These are phyloP conservation scores for Heliconius hortense DNA, from an alignment of 2,888 invertebrate genomes.

Conservation along the genomic window DNA sequence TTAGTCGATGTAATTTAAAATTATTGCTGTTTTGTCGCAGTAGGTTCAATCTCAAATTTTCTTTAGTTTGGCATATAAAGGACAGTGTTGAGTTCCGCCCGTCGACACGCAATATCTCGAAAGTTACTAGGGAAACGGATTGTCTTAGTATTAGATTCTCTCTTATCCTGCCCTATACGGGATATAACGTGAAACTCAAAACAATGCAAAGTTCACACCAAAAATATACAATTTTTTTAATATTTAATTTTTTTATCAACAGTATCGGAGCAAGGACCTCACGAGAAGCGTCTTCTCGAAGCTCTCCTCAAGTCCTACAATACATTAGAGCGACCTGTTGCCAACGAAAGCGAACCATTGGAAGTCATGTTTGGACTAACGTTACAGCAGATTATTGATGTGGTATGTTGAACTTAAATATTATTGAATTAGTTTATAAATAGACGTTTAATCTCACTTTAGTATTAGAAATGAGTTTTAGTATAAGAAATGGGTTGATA, in stretches of 20 bases:
- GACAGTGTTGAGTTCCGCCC: too few species aligned
- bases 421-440: slow-evolving; percentile 2
- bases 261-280: slow-evolving; percentile 94
- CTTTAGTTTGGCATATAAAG: too few species aligned
- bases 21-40: too few species aligned
- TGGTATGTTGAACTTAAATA: slow-evolving; percentile 86
- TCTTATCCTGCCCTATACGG: too few species aligned
- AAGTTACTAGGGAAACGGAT: too few species aligned
- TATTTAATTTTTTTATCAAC: slow-evolving; percentile 56
- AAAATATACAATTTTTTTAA: not conserved
- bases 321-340: slow-evolving; percentile 94
- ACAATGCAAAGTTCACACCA: too few species aligned
- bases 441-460: not conserved
- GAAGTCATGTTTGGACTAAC: slow-evolving; percentile 96
- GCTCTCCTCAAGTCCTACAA: slow-evolving; percentile 91
- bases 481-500: slow-evolving; percentile 2
- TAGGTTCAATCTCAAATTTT: too few species aligned
- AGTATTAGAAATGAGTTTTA: not conserved
- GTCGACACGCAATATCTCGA: too few species aligned
- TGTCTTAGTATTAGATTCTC: too few species aligned
- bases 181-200: too few species aligned
- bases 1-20: too few species aligned
- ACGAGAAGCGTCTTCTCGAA: slow-evolving; percentile 94
- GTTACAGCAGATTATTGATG: slow-evolving; percentile 96
- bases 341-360: slow-evolving; percentile 94